A percentile compares a stretch with the other conserved stretches of the same genome.
Evolutionary conservation across 1,140 invertebrate genomes (phyloP).

Genomic region (silkworm (Bombyx mori)): ASM3026992v2 NC_085110.1:7645501-7646000

Average conservation of each 20-base stretch:
- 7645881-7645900: too few relatives aligned
- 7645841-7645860: too few relatives aligned
- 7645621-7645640: conserved; percentile 32
- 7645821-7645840: too few relatives aligned
- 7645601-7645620: conserved; percentile 35
- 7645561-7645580: conserved; percentile 49
- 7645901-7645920: too few relatives aligned
- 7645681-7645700: conserved; percentile 15
- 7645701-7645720: conserved; percentile 36
- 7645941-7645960: too few relatives aligned
- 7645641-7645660: conserved; percentile 19
- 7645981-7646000: too few relatives aligned
- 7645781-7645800: background rate
- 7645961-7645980: too few relatives aligned
- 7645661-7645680: conserved; percentile 7
- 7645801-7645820: too few relatives aligned
- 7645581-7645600: conserved; percentile 54
- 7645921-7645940: too few relatives aligned
- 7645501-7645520: conserved; percentile 33
- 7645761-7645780: conserved; percentile 78
- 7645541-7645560: conserved; percentile 31
- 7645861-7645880: too few relatives aligned
- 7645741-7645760: conserved; percentile 83
- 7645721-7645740: conserved; percentile 75
- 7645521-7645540: conserved; percentile 42